Evolutionary conservation across 2,113 vertebrate species (phyloP).

Genomic region (Brachirus orientalis): DNA sequence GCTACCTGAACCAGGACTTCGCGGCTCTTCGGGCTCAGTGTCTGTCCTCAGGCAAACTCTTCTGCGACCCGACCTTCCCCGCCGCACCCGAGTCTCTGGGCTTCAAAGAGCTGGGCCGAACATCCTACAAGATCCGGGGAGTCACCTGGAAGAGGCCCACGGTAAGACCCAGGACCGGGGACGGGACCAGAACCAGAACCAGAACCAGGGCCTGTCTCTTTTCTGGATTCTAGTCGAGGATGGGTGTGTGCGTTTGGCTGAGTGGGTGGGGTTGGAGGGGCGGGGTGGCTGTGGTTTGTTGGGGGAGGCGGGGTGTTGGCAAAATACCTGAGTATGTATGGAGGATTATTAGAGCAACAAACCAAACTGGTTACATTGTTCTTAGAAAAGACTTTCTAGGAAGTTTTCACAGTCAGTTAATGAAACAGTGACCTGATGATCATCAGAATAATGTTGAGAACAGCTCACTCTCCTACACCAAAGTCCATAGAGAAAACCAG

Average conservation of each 20-base stretch:
- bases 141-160: constrained; percentile 88
- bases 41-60: constrained; percentile 76
- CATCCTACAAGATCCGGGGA: constrained; percentile 83
- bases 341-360: too few species aligned
- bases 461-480: too few species aligned
- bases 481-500: too few species aligned
- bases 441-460: too few species aligned
- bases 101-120: constrained; percentile 84
- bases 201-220: too few species aligned
- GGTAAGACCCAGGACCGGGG: constrained; percentile 73
- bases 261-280: constrained; percentile 16
- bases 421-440: too few species aligned
- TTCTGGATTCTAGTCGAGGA: too few species aligned
- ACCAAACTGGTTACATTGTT: too few species aligned
- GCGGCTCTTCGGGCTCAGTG: constrained; percentile 79
- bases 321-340: not conserved
- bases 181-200: not conserved
- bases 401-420: too few species aligned
- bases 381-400: too few species aligned
- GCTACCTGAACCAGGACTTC: constrained; percentile 88
- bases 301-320: not conserved
- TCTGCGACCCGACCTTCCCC: constrained; percentile 87
- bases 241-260: not conserved
- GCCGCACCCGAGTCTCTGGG: constrained; percentile 85
- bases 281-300: not conserved